Evolutionary conservation across 2,113 vertebrate genomes (phyloP), one percentile per base, ranked within the genome.

Genomic region (Anthoscopus minutus): DNA sequence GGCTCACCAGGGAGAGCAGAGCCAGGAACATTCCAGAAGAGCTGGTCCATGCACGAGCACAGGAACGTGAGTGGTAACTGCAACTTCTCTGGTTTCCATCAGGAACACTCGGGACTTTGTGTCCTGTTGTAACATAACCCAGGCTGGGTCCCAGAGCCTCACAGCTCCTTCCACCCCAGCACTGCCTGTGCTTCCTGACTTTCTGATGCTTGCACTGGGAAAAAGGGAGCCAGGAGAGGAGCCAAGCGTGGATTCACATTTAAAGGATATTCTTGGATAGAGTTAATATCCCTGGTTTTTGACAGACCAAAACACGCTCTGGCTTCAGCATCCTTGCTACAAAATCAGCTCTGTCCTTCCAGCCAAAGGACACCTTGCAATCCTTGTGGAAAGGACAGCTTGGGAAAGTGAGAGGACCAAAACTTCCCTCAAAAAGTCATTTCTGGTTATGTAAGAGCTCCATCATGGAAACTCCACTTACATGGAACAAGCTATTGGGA

Each of bases 401-500:
- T 27, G 33, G 58, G 7, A 54, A 85, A 61, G 53, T 31, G 54
- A 35, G 58, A 93, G 30, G 51, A 62, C 38, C 50, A n/a, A 51
- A 95, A 70, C 33, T 70, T 70, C 42, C 64, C 64, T 88, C 89
- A 38, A 28, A 40, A 77, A 92, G 35, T 65, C 3, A 81, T 56
- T 53, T 73, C 15, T 33, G 54, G 51, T 81, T 67, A 69, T 33
- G 5, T 17, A 94, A 91, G 48, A 76, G 35, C 54, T 85, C 56
- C 60, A 50, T 54, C 62, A n/a, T 38, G 40, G 85, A 89, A 82
- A 80, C 13, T 13, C 10, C 2, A 0, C 50, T 50, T 19, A 4
- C 0, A 40, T 3, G 21, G 54, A 72, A 40, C 0, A 15, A 57
- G 45, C n/a, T 79, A 22, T 19, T 0, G 0, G 74, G 60, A 88